These are phyloP conservation scores for Lophochroa leadbeateri DNA, from an alignment of 2,113 vertebrate genomes.

Conservation along the genomic window DNA sequence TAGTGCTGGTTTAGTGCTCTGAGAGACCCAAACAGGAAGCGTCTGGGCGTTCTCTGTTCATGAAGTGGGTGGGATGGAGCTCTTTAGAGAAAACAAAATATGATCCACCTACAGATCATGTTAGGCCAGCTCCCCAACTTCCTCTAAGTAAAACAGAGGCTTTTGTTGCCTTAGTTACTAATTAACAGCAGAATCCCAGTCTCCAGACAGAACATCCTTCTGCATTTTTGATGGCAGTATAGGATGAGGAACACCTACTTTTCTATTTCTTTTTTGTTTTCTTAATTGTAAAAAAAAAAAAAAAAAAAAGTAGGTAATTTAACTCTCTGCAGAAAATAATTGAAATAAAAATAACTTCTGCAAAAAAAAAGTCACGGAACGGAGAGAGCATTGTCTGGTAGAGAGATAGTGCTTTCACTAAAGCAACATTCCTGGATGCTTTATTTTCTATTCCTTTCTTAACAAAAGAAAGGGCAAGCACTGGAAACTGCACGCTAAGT, in stretches of 20 bases:
- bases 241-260: background rate
- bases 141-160: conserved; percentile 16
- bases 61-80: conserved; percentile 43
- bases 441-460: background rate
- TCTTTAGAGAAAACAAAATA: conserved; percentile 55
- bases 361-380: background rate
- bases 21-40: conserved; percentile 63
- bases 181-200: conserved; percentile 39
- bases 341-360: background rate
- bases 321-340: background rate
- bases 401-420: background rate
- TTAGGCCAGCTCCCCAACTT: conserved; percentile 34
- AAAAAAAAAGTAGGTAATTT: background rate
- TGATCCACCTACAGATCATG: conserved; percentile 45
- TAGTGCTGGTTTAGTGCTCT: conserved; percentile 11
- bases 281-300: background rate
- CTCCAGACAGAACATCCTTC: background rate
- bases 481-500: background rate
- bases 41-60: conserved; percentile 48
- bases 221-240: background rate
- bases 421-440: background rate
- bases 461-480: background rate
- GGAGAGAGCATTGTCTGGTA: background rate
- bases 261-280: background rate
- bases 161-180: conserved; percentile 54